Base-by-base conservation (phyloP, 2,888 invertebrate genomes). In the Abscondita cerata region DNA sequence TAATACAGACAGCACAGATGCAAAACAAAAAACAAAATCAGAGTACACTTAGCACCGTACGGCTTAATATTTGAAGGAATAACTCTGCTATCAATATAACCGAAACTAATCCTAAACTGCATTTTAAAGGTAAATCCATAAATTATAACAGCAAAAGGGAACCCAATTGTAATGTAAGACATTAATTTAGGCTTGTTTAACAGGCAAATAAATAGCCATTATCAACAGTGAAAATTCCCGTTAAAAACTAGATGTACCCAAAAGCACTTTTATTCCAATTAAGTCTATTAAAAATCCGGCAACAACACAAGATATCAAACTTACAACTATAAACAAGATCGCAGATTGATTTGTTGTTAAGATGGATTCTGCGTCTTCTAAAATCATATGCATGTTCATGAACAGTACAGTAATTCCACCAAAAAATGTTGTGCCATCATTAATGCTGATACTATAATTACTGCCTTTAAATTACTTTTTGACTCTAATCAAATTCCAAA, bases 351-450 rank as follows among this genome's bases (percentile, higher is more conserved):
- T 69, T 2, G 75, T 64, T n/a, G 74, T 65, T 36, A 80, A 73
- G 46, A 76, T 74, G 2, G 77, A 75, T 2, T 75, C 75, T 0
- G 79, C 78, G 52, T 76, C 74, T 8, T 70, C 68, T 18, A 81
- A 59, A 58, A 81, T 80, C 5, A 73, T 68, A 61, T 81, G 80
- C 9, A 81, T 64, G 51, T 81, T 81, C 80, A 81, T 80, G 12
- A 80, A 48, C 47, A 81, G 77, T 0, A 80, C 80, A 48, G 75
- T 77, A 31, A 80, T 78, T 19, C 77, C 76, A 36, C 75, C 75
- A 56, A 80, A n/a, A n/a, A 78, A 64, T 80, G 79, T 67, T 81
- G 80, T 0, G 75, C 73, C 0, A 70, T 76, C 56, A 80, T 80
- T 31, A 81, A 65, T 3, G 78, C 74, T 0, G 76, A 72, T 76